phyloP scores from a whole-genome alignment of 1,140 invertebrate species.

The Papilio machaon region DNA sequence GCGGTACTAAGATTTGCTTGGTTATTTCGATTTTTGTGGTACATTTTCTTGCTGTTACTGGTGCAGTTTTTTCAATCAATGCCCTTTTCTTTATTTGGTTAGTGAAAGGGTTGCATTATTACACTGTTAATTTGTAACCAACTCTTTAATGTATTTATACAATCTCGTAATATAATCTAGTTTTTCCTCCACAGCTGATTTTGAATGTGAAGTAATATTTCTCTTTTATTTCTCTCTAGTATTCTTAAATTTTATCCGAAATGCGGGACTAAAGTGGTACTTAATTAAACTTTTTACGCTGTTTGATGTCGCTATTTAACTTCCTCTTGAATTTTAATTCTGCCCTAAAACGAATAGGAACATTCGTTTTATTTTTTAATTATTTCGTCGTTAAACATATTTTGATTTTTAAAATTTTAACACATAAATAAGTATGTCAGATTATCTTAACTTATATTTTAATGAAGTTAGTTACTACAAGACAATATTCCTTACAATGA shows the following conservation, averaged over 20 bases:
- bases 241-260: conserved; percentile 28
- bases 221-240: conserved; percentile 21
- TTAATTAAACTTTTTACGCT: conserved; percentile 38
- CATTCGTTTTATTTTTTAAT: conserved; percentile 21
- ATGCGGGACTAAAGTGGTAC: conserved; percentile 25
- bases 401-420: background rate
- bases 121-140: background rate
- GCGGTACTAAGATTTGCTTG: background rate
- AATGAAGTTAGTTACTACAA: background rate
- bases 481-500: background rate
- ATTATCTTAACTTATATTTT: background rate
- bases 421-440: background rate
- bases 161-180: background rate
- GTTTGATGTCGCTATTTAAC: conserved; percentile 34
- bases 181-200: background rate
- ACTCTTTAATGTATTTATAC: background rate
- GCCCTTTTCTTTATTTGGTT: background rate
- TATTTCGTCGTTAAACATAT: conserved; percentile 1
- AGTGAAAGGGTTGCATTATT: background rate
- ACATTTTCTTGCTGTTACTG: background rate
- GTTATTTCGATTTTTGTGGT: background rate
- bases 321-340: conserved; percentile 39
- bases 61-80: background rate
- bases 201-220: conserved; percentile 1
- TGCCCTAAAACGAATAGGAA: conserved; percentile 22